Conservation (phyloP, 2,797 vertebrate species). For the Malacoraja senta region DNA sequence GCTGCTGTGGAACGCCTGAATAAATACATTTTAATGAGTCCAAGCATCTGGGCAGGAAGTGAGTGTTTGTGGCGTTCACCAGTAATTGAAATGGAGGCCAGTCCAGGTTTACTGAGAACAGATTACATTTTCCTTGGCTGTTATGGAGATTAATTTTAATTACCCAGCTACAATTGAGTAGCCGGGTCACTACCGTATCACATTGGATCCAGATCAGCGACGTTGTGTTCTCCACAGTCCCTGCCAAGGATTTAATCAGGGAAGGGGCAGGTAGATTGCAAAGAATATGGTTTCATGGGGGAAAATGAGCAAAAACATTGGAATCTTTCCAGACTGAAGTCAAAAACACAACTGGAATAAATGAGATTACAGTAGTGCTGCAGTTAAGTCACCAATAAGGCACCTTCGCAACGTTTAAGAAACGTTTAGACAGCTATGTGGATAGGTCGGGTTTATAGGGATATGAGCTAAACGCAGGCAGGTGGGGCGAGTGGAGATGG, state of each 20-base stretch:
- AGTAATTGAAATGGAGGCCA: neutral
- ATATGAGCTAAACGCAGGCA: no score
- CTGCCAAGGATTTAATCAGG: neutral
- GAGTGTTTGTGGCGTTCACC: neutral
- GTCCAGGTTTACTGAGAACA: neutral
- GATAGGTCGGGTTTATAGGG: no score
- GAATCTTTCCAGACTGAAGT: neutral
- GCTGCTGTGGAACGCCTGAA: neutral
- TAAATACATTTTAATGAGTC: constrained; percentile 9
- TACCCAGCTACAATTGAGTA: neutral
- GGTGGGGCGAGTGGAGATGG: no score
- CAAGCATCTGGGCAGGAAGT: neutral
- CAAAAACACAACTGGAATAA: neutral
- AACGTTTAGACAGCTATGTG: no score
- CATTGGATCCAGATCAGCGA: neutral
- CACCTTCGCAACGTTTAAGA: no score
- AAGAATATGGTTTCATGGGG: neutral
- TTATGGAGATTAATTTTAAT: neutral
- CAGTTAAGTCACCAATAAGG: no score
- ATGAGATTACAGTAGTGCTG: no score
- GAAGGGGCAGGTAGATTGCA: neutral
- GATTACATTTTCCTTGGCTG: neutral
- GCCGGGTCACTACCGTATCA: neutral
- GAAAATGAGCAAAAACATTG: neutral
- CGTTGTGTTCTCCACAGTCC: neutral